Percentiles rank a stretch among this genome's conserved stretches.
Evolutionary conservation across 2,797 vertebrate species (phyloP).

Genomic region (Onychomys torridus): DNA sequence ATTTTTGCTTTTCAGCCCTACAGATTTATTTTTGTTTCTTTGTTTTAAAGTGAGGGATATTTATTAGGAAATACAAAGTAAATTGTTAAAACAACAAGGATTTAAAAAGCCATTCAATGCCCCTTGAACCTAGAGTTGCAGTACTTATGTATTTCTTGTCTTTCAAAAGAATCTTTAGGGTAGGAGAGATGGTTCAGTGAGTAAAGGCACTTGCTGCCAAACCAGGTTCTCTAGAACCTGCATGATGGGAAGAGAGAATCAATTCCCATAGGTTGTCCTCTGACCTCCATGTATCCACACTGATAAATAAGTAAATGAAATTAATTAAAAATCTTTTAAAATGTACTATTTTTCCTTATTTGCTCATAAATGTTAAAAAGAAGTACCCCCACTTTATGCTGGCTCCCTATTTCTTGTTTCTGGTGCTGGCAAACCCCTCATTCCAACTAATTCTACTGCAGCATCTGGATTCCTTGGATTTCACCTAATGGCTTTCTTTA

Average conservation of each 20-base stretch:
- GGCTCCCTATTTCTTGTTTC: not conserved
- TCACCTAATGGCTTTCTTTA: not conserved
- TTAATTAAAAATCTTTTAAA: not conserved
- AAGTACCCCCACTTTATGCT: not conserved
- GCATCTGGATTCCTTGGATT: not conserved
- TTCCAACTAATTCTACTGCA: not conserved
- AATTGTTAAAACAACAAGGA: not conserved
- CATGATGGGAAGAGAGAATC: not conserved
- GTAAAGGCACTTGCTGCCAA: not conserved
- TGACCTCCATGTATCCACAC: not conserved
- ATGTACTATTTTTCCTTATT: not conserved
- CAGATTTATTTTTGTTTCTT: not conserved
- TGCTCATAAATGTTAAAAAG: not conserved
- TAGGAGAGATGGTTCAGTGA: not conserved
- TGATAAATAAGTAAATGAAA: not conserved
- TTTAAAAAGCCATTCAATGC: not conserved
- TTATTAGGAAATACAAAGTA: constrained; percentile 9
- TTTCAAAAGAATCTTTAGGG: not conserved
- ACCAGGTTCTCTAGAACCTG: not conserved
- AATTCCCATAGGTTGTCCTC: not conserved
- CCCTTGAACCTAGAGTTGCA: not conserved
- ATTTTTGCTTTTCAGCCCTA: not conserved
- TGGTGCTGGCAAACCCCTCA: not conserved
- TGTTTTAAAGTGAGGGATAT: not conserved
- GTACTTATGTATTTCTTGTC: not conserved